A percentile compares a stretch with the other conserved stretches of the same genome.
Conservation (phyloP, 92 coral and sea anemone species). For the Scolanthus callimorphus region DNA sequence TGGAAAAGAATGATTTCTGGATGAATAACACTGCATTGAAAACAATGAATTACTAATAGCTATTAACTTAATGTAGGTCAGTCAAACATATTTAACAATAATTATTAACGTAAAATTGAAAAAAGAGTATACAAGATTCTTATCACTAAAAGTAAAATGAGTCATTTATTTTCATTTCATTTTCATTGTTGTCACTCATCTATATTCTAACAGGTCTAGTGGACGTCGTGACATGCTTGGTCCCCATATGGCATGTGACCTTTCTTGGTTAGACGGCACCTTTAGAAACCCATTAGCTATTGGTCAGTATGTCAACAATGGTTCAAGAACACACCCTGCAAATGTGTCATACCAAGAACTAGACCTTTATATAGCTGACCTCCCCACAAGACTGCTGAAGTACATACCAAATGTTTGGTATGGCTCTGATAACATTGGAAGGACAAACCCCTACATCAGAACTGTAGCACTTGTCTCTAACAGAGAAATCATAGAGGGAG, state of each 20-base stretch:
- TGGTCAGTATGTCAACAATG: slow-evolving; percentile 94
- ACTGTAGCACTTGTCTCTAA: slow-evolving; percentile 77
- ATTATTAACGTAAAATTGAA: no score
- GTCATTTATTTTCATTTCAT: background rate
- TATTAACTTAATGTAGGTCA: no score
- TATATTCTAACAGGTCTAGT: slow-evolving; percentile 58
- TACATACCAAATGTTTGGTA: slow-evolving; percentile 93
- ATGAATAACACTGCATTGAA: no score
- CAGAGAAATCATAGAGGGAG: slow-evolving; percentile 57
- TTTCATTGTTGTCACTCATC: background rate
- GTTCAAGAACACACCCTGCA: slow-evolving; percentile 61
- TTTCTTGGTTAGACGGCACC: slow-evolving; percentile 60
- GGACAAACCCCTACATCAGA: slow-evolving; percentile 62
- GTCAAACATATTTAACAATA: no score
- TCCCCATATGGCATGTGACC: slow-evolving; percentile 68
- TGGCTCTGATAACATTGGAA: slow-evolving; percentile 61
- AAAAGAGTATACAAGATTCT: no score
- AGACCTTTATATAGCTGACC: slow-evolving; percentile 40
- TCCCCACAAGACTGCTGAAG: slow-evolving; percentile 64
- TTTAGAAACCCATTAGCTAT: slow-evolving; percentile 73
- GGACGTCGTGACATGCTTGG: slow-evolving; percentile 83
- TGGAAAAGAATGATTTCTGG: no score
- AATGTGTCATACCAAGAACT: slow-evolving; percentile 94
- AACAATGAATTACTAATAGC: no score
- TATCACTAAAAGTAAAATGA: background rate